These are phyloP conservation scores for Falco novaeseelandiae DNA, from an alignment of 2,797 vertebrate species.

Conservation along the genomic window DNA sequence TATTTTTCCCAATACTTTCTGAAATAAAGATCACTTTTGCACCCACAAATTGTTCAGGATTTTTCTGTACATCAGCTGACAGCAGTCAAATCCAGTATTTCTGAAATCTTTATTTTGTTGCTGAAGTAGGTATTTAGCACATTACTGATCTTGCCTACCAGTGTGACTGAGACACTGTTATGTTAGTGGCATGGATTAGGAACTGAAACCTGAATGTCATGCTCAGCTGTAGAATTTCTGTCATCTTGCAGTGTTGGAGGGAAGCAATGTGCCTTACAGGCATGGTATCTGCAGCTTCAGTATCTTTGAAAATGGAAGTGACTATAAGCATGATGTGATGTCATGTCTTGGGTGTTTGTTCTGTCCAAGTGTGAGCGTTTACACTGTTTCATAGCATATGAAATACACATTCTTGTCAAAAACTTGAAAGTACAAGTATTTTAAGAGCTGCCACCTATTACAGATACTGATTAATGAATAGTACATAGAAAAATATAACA, in stretches of 20 bases:
- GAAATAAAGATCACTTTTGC: not conserved
- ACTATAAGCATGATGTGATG: rapidly evolving
- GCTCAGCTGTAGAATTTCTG: not conserved
- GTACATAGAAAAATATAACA: not conserved
- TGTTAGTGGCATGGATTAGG: not conserved
- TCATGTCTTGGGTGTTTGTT: not conserved
- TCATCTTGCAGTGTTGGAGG: not conserved
- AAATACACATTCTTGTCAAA: not conserved
- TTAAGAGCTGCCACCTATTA: not conserved
- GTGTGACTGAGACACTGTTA: rapidly evolving
- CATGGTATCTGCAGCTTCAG: not conserved
- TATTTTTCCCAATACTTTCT: not conserved
- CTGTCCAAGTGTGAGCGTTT: not conserved
- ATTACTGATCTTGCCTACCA: not conserved
- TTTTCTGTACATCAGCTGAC: not conserved
- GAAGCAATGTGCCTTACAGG: not conserved
- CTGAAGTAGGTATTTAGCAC: not conserved
- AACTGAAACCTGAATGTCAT: not conserved
- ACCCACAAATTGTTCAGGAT: not conserved
- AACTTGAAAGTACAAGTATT: not conserved
- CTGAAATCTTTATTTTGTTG: not conserved
- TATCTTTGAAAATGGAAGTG: not conserved
- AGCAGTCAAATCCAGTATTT: not conserved
- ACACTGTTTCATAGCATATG: not conserved
- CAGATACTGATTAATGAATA: not conserved